These are phyloP conservation scores for Podarcis raffonei DNA, from an alignment of 2,113 vertebrate species.

Conservation along the genomic window DNA sequence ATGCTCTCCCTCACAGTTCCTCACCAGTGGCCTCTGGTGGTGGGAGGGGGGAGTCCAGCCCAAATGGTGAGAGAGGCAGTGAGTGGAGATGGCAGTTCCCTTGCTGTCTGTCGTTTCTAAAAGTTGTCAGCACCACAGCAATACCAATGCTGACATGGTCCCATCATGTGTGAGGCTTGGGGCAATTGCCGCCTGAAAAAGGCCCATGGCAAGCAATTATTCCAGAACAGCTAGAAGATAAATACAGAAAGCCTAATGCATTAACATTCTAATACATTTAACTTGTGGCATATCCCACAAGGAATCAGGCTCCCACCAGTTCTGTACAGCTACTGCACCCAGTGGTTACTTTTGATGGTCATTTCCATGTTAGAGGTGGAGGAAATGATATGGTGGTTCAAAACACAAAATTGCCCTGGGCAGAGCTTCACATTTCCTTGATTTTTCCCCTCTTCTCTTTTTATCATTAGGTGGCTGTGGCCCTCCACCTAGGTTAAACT, in stretches of 20 bases:
- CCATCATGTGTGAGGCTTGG: too few relatives aligned
- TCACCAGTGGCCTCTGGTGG: too few relatives aligned
- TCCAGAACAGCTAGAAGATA: neutral
- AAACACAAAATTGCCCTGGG: rapidly evolving
- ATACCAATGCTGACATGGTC: too few relatives aligned
- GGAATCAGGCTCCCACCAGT: neutral
- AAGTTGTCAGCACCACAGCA: too few relatives aligned
- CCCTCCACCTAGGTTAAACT: conserved; percentile 50
- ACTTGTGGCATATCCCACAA: neutral
- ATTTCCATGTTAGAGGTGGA: neutral
- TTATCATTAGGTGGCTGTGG: conserved; percentile 67
- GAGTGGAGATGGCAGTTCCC: too few relatives aligned
- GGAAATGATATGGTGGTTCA: neutral
- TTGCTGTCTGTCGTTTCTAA: too few relatives aligned
- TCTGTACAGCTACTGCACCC: neutral
- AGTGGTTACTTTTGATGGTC: neutral
- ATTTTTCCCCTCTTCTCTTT: conserved; percentile 43
- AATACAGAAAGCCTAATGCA: neutral
- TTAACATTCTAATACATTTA: neutral
- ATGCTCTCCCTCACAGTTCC: too few relatives aligned
- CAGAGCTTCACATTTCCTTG: neutral
- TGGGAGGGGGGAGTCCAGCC: too few relatives aligned
- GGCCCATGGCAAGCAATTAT: neutral
- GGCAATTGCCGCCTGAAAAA: neutral
- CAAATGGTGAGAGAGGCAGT: too few relatives aligned